A percentile compares a stretch with the other conserved stretches of the same genome.
Evolutionary conservation across 2,888 invertebrate species (phyloP).

Genomic region (Tuberolachnus salignus): DNA sequence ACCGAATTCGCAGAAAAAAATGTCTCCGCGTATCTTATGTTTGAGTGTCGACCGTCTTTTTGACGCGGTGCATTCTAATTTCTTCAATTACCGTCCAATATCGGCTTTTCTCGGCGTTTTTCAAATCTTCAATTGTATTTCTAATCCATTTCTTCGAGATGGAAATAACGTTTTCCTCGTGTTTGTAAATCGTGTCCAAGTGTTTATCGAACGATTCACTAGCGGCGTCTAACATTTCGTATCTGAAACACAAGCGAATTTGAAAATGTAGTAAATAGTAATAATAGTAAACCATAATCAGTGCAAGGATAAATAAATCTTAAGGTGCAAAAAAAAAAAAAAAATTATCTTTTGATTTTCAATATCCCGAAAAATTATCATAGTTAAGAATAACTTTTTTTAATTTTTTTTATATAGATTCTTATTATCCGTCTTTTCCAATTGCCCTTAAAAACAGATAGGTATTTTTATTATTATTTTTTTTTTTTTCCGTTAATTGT

Average conservation of each 20-base stretch:
- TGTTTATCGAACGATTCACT: not conserved
- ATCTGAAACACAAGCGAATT: not conserved
- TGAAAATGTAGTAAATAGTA: no score
- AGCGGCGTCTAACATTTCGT: not conserved
- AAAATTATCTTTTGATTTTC: not conserved
- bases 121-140: not conserved
- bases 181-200: not conserved
- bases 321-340: no score
- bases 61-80: not conserved
- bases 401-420: no score
- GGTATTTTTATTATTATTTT: not conserved
- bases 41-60: no score
- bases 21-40: no score
- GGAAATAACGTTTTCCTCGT: not conserved
- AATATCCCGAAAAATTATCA: not conserved
- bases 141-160: conserved; percentile 9
- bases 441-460: not conserved
- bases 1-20: no score
- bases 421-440: not conserved
- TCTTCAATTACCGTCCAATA: conserved; percentile 23
- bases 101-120: not conserved
- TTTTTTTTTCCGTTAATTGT: not conserved
- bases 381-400: not conserved
- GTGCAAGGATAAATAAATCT: no score
- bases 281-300: no score